Percentiles rank a stretch among this genome's conserved stretches.
phyloP scores from a whole-genome alignment of 2,113 vertebrate genomes.

The Tragelaphus scriptus region DNA sequence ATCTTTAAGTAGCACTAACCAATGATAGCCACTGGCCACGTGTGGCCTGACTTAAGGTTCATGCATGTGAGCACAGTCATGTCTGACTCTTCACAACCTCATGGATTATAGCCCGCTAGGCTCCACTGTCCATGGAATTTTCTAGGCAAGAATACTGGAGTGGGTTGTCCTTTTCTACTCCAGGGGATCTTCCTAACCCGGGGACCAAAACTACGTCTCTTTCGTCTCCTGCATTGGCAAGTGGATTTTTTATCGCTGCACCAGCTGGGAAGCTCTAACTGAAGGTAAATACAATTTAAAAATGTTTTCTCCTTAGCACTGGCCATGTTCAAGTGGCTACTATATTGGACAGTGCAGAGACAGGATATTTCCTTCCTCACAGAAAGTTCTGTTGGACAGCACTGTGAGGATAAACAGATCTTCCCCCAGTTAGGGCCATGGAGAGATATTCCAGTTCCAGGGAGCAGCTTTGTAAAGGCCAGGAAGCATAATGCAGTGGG shows the following conservation, averaged over 20 bases:
- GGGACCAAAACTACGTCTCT: background rate
- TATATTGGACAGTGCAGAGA: background rate
- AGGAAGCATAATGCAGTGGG: background rate
- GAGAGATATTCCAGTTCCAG: background rate
- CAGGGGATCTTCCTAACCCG: background rate
- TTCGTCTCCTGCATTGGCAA: background rate
- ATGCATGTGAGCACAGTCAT: background rate
- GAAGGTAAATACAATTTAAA: background rate
- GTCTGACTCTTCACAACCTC: background rate
- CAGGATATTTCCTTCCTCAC: background rate
- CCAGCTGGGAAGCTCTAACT: background rate
- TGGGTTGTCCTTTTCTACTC: background rate
- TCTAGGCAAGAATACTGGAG: background rate
- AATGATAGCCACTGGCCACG: background rate
- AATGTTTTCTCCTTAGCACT: background rate
- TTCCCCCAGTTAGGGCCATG: background rate
- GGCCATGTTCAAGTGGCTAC: background rate
- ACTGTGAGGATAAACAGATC: background rate
- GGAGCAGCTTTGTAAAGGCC: background rate
- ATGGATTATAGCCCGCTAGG: background rate
- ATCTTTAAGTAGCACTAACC: background rate
- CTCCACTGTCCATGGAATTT: background rate
- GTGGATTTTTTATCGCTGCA: background rate
- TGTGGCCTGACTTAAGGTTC: background rate
- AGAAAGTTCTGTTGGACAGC: background rate